A percentile compares a stretch with the other conserved stretches of the same genome.
Evolutionary conservation across 1,140 invertebrate genomes (phyloP).

Genomic region (Drosophila orena): DNA sequence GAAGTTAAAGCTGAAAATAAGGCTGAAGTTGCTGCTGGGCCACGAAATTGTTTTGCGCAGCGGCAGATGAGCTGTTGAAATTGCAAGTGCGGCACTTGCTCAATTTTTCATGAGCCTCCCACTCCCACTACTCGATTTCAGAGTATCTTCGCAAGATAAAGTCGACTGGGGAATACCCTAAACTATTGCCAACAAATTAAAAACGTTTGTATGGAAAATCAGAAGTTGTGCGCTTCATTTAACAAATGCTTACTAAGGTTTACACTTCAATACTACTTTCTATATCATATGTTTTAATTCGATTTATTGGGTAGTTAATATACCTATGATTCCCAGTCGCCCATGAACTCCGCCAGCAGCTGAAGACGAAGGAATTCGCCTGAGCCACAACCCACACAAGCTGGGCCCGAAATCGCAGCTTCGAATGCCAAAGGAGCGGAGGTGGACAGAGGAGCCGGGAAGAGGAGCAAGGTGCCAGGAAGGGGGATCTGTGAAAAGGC

Average conservation of each 20-base stretch:
- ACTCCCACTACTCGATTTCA: conserved; percentile 59
- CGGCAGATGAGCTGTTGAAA: conserved; percentile 80
- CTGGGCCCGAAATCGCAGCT: conserved; percentile 35
- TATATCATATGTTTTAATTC: neutral
- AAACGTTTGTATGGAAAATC: no score
- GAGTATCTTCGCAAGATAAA: neutral
- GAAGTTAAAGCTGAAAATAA: conserved; percentile 4
- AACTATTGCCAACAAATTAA: no score
- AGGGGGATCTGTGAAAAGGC: conserved; percentile 71
- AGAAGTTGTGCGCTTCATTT: no score
- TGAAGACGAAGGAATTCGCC: conserved; percentile 28
- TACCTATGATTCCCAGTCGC: neutral
- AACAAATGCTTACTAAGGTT: no score
- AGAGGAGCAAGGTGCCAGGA: neutral
- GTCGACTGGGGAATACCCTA: conserved; percentile 12
- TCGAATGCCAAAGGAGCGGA: conserved; percentile 33
- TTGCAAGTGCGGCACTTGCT: conserved; percentile 82
- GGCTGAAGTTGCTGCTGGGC: conserved; percentile 43
- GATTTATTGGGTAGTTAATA: neutral
- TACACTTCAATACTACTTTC: no score
- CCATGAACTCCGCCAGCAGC: conserved; percentile 15
- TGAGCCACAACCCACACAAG: conserved; percentile 60
- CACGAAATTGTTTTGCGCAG: conserved; percentile 69
- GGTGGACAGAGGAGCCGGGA: conserved; percentile 4
- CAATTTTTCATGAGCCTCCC: conserved; percentile 82